Percentiles rank a stretch among this genome's conserved stretches.
Conservation (phyloP, 2,113 vertebrate genomes). For the Petaurus breviceps region DNA sequence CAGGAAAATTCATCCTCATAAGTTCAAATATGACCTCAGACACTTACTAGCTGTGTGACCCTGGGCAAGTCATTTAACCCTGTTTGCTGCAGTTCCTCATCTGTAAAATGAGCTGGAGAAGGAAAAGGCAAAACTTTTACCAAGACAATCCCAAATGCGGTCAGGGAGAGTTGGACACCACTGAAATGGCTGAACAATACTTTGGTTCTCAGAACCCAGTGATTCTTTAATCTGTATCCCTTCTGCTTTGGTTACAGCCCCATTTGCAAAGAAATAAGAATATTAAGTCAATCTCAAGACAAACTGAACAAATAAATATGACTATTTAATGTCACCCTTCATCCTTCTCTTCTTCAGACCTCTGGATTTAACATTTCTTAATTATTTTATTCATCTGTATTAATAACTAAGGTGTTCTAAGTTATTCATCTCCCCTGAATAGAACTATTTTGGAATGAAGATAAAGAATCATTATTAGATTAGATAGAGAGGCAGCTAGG, state of each 20-base stretch:
- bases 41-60: neutral
- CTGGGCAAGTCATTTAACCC: neutral
- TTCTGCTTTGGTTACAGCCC: neutral
- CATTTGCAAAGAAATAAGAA: no score
- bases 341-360: neutral
- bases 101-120: neutral
- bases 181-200: neutral
- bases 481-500: neutral
- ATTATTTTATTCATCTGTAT: neutral
- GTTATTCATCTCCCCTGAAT: neutral
- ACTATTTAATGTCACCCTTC: neutral
- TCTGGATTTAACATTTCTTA: neutral
- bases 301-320: neutral
- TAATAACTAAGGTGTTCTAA: neutral
- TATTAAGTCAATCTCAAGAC: neutral
- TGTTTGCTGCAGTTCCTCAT: neutral
- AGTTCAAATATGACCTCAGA: neutral
- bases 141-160: neutral
- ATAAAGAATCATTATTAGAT: neutral
- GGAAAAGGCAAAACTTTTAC: neutral
- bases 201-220: neutral
- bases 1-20: neutral
- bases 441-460: neutral
- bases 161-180: neutral
- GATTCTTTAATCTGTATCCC: no score